Base-by-base conservation (phyloP, 1,140 invertebrate species). In the Anthonomus grandis region DNA sequence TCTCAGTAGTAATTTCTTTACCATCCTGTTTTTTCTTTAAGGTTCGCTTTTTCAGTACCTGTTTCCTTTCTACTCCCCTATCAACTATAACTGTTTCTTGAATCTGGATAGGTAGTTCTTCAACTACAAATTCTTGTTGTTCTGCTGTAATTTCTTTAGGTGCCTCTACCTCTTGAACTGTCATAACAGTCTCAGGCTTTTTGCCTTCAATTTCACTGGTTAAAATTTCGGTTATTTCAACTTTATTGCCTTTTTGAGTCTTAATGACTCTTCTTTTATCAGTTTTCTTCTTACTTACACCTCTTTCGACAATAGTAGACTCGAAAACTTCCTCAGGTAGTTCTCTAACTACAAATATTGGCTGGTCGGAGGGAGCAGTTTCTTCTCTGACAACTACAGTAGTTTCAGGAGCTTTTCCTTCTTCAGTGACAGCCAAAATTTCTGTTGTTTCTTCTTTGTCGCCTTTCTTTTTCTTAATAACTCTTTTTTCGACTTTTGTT, bases 131-230 rank as follows among this genome's bases (percentile, higher is more conserved):
- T 19, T 13, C 25, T 1, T 34, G 27, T 61, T 56, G 8, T 51
- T 56, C 41, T 8, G 27, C 15, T 19, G 24, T 3, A 23, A 53
- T 57, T 64, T 69, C 63, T 68, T 73, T 54, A 5, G 49, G 56
- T 31, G 73, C 56, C 56, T 74, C 68, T 57, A 78, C 71, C 31
- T 63, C 22, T 59, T 64, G 31, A 71, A 67, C 49, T 6, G 55
- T 68, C n/a, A 72, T 66, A 17, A 57, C 64, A 10, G 56, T 61
- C 59, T 58, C 64, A 13, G 71, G 69, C 38, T 68, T 55, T 64
- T 76, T 70, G 19, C 73, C 72, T 55, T 77, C 73, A 64, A 76
- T 72, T 38, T 70, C 61, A 10, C 60, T 47, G 57, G 66, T 65
- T 51, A 70, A 50, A n/a, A 68, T 67, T 68, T 75, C 70, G 3